phyloP scores from a whole-genome alignment of 1,140 invertebrate genomes.

The Pseudomyrmex pallidus region DNA sequence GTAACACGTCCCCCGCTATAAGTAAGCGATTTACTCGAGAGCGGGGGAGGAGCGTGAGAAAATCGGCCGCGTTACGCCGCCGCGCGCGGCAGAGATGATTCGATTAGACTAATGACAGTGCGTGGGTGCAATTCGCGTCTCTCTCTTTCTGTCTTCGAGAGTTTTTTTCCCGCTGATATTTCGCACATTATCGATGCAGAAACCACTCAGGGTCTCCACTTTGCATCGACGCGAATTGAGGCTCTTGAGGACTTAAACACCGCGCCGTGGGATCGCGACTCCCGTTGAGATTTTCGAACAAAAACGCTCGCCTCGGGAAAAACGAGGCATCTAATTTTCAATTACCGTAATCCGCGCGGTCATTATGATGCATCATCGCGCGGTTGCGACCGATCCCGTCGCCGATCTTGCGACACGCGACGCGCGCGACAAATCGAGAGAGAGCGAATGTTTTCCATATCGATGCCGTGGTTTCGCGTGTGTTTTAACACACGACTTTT shows the following conservation, averaged over 20 bases:
- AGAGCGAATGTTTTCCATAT: background rate
- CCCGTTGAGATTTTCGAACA: slow-evolving; percentile 12
- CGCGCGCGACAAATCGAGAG: slow-evolving; percentile 7
- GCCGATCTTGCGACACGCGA: slow-evolving; percentile 32
- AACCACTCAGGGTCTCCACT: slow-evolving; percentile 8
- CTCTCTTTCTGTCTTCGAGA: background rate
- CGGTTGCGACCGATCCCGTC: slow-evolving; percentile 8
- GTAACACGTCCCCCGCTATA: slow-evolving; percentile 8
- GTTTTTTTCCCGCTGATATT: slow-evolving; percentile 5
- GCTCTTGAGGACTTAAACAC: too few species aligned
- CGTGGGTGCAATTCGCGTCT: slow-evolving; percentile 3
- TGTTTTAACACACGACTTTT: too few species aligned
- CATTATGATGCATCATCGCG: slow-evolving; percentile 49
- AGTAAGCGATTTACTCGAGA: slow-evolving; percentile 44
- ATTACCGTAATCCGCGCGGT: slow-evolving; percentile 32
- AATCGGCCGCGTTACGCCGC: slow-evolving; percentile 55
- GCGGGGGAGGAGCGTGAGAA: slow-evolving; percentile 58
- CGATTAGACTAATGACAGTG: slow-evolving; percentile 56
- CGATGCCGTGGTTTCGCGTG: too few species aligned
- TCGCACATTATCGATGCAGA: slow-evolving; percentile 32
- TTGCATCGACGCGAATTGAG: background rate
- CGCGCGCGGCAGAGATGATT: slow-evolving; percentile 28
- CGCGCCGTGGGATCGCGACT: slow-evolving; percentile 21
- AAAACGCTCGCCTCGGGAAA: slow-evolving; percentile 9
- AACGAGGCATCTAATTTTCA: slow-evolving; percentile 36